Conservation (phyloP, 2,888 invertebrate species). For the Melanargia galathea region DNA sequence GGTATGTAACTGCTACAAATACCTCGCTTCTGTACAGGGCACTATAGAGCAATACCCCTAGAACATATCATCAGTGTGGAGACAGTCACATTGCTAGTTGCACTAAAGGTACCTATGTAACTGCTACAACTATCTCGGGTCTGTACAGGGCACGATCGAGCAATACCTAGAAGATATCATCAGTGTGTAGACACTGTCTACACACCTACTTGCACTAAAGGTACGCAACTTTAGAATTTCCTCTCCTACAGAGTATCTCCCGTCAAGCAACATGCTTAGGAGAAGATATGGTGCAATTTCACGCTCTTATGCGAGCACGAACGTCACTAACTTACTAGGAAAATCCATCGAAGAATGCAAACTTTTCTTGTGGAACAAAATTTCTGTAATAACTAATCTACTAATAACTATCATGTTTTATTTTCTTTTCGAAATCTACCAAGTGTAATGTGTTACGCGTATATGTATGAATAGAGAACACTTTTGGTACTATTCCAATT, state of each 20-base stretch:
- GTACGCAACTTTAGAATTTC: slow-evolving; percentile 71
- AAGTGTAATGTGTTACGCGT: not conserved
- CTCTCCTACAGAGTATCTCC: not conserved
- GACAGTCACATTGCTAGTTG: not conserved
- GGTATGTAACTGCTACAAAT: slow-evolving; percentile 73
- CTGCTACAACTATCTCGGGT: no score
- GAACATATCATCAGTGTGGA: not conserved
- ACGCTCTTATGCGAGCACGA: no score
- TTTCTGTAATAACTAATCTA: no score
- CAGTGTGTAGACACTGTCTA: no score
- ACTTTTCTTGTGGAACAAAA: not conserved
- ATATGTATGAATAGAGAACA: not conserved
- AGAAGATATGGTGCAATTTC: no score
- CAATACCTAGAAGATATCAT: no score
- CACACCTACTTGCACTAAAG: slow-evolving; percentile 82
- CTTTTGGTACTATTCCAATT: slow-evolving; percentile 8
- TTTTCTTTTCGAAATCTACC: not conserved
- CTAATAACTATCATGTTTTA: not conserved
- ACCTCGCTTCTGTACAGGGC: not conserved
- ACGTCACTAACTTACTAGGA: not conserved
- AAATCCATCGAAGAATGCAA: not conserved
- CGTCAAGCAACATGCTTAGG: not conserved
- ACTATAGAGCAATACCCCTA: not conserved
- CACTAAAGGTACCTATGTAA: not conserved
- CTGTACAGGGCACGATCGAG: no score